Evolutionary conservation across 2,888 invertebrate species (phyloP).

Genomic region (Blera fallax): DNA sequence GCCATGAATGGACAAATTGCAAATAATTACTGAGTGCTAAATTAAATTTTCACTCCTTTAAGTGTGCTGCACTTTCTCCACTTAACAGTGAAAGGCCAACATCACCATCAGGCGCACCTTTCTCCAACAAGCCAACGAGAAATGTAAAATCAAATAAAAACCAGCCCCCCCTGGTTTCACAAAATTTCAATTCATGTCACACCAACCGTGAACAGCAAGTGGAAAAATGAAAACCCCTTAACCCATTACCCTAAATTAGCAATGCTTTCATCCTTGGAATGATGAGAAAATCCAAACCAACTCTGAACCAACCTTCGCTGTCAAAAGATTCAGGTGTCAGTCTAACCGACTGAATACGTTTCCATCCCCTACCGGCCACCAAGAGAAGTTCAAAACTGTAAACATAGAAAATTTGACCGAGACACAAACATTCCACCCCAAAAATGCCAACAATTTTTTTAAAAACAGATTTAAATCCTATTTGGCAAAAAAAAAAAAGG

Average conservation of each 20-base stretch:
- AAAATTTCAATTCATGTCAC: slow-evolving; percentile 52
- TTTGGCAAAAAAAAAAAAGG: slow-evolving; percentile 9
- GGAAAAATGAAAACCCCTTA: slow-evolving; percentile 12
- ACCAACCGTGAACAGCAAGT: slow-evolving; percentile 46
- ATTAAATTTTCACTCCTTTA: slow-evolving; percentile 32
- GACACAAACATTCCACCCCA: slow-evolving; percentile 28
- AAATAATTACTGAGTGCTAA: slow-evolving; percentile 19
- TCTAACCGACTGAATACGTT: slow-evolving; percentile 12
- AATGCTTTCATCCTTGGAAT: slow-evolving; percentile 16
- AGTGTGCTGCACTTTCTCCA: slow-evolving; percentile 24
- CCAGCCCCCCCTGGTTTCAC: neutral
- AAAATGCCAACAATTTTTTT: neutral
- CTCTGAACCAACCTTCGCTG: neutral
- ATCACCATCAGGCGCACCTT: neutral
- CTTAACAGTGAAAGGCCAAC: slow-evolving; percentile 31
- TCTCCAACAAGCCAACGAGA: neutral
- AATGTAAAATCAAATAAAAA: slow-evolving; percentile 23
- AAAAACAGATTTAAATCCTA: slow-evolving; percentile 52
- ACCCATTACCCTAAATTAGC: slow-evolving; percentile 55
- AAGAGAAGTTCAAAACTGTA: slow-evolving; percentile 7
- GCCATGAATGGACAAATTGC: slow-evolving; percentile 14
- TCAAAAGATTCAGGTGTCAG: slow-evolving; percentile 54
- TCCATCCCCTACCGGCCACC: neutral
- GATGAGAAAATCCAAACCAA: neutral
- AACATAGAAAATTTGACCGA: slow-evolving; percentile 38